A percentile compares a stretch with the other conserved stretches of the same genome.
phyloP scores from a whole-genome alignment of 2,888 invertebrate species.

The Desoria tigrina region DNA sequence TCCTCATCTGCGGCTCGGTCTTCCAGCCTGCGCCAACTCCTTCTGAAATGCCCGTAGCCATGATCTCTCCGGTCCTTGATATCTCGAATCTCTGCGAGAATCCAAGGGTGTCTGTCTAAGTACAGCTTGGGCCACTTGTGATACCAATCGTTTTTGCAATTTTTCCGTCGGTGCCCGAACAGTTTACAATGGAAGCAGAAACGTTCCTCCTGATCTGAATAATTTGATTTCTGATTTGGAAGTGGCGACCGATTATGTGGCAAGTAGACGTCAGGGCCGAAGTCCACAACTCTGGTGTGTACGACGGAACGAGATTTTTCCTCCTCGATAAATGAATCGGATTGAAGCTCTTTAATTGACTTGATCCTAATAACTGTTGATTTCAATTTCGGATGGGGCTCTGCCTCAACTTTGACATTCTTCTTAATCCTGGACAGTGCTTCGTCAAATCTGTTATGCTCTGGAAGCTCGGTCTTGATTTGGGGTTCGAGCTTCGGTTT shows the following conservation, averaged over 20 bases:
- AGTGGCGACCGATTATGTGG: no score
- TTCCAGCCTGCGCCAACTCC: background rate
- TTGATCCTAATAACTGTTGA: no score
- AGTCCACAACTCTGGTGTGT: background rate
- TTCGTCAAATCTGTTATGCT: no score
- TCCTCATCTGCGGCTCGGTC: slow-evolving; percentile 10
- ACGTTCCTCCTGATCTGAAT: background rate
- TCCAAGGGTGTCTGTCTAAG: slow-evolving; percentile 11
- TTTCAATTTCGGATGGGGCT: no score
- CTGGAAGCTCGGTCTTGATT: no score
- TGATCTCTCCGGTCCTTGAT: background rate
- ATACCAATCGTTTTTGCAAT: slow-evolving; percentile 3
- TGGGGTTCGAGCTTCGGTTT: no score
- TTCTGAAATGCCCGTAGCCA: background rate
- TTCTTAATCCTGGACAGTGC: no score
- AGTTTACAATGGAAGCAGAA: slow-evolving; percentile 28
- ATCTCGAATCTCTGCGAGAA: background rate
- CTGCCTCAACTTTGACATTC: no score
- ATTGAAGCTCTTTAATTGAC: background rate
- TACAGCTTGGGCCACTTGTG: slow-evolving; percentile 25
- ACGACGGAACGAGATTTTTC: background rate
- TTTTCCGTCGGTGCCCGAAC: slow-evolving; percentile 10
- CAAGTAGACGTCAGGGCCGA: no score
- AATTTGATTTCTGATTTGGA: no score
- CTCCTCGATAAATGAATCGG: background rate